Evolutionary conservation across 37 sponge, comb jelly and placozoan genomes (phyloP).

Genomic region (Haliclona indistincta): DNA sequence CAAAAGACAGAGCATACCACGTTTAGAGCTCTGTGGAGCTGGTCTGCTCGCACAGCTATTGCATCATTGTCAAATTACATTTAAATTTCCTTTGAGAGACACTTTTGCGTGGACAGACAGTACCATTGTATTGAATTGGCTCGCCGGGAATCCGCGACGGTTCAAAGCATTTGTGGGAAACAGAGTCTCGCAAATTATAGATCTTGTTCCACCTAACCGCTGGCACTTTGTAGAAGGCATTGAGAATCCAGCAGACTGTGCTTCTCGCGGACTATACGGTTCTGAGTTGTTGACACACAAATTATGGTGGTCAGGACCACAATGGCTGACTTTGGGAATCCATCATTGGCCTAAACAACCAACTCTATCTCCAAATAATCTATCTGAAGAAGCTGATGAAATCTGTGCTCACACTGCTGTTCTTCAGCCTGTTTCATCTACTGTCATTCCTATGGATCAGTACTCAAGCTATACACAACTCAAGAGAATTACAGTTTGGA

Average conservation of each 20-base stretch:
- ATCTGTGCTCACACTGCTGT: no score
- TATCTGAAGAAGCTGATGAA: no score
- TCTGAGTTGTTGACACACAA: not conserved
- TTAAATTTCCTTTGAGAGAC: not conserved
- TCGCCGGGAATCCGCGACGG: not conserved
- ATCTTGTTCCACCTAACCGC: not conserved
- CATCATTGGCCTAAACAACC: not conserved
- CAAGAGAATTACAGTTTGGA: no score
- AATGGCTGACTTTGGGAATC: not conserved
- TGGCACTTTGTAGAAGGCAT: not conserved
- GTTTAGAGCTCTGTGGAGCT: constrained; percentile 24
- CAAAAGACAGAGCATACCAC: constrained; percentile 23
- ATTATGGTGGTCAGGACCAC: constrained; percentile 3
- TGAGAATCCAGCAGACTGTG: constrained; percentile 1
- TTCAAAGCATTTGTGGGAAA: not conserved
- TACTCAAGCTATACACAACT: no score
- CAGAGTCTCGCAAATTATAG: not conserved
- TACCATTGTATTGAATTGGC: not conserved
- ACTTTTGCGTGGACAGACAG: not conserved
- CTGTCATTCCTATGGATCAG: no score
- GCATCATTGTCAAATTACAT: not conserved
- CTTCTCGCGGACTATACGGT: not conserved
- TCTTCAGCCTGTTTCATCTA: no score
- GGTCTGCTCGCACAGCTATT: not conserved
- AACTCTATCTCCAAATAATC: no score